A percentile compares a stretch with the other conserved stretches of the same genome.
Evolutionary conservation across 2,113 vertebrate species (phyloP).

Genomic region (Rhynchomys soricoides): DNA sequence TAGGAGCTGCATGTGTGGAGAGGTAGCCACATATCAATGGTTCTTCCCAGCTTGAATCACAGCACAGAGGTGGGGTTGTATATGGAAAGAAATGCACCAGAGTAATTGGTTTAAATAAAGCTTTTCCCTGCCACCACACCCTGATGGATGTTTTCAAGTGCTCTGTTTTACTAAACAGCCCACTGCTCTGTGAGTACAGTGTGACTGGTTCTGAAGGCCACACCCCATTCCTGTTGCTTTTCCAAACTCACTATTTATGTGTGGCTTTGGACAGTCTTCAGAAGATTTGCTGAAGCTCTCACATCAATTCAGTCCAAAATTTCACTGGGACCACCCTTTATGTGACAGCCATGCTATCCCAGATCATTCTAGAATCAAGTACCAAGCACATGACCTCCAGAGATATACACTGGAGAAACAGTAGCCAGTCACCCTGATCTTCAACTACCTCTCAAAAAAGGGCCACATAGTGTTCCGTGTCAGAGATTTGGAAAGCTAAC

Average conservation of each 20-base stretch:
- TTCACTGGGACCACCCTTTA: slow-evolving; percentile 53
- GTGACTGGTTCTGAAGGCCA: slow-evolving; percentile 45
- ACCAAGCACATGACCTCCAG: slow-evolving; percentile 18
- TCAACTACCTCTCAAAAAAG: slow-evolving; percentile 40
- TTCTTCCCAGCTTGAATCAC: background rate
- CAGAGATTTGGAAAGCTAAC: slow-evolving; percentile 67
- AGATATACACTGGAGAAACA: background rate
- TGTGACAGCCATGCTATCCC: slow-evolving; percentile 24
- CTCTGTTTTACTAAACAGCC: slow-evolving; percentile 39
- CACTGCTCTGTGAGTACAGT: slow-evolving; percentile 23
- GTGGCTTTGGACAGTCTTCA: slow-evolving; percentile 74
- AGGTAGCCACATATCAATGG: background rate
- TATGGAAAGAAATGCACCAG: background rate
- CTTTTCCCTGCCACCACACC: background rate
- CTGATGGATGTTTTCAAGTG: slow-evolving; percentile 48
- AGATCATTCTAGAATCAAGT: slow-evolving; percentile 51
- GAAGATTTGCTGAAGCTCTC: slow-evolving; percentile 61
- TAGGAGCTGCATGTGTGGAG: background rate
- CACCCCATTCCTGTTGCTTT: slow-evolving; percentile 61
- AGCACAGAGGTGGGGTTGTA: background rate
- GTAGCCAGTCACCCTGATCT: background rate
- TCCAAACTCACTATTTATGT: slow-evolving; percentile 70
- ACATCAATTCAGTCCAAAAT: slow-evolving; percentile 64
- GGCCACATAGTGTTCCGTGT: background rate
- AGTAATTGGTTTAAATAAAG: slow-evolving; percentile 14